Percentiles rank a stretch among this genome's conserved stretches.
Conservation (phyloP, 2,888 invertebrate species). For the Eulithis testata region DNA sequence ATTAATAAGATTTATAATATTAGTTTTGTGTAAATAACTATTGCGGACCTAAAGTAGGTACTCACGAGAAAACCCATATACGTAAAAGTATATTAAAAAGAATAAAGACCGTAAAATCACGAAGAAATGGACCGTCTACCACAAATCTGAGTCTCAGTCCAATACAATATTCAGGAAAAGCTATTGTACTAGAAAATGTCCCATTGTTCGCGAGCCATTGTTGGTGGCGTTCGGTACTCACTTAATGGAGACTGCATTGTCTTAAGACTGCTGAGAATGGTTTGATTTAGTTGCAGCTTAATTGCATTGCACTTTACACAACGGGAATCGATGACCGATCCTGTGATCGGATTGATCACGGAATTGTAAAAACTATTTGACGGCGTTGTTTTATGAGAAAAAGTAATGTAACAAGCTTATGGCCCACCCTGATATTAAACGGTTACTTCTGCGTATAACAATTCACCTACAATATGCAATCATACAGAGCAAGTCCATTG, state of each 20-base stretch:
- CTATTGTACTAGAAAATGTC: constrained; percentile 76
- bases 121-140: constrained; percentile 28
- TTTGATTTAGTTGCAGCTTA: constrained; percentile 35
- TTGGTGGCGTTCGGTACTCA: constrained; percentile 68
- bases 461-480: too few relatives aligned
- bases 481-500: too few relatives aligned
- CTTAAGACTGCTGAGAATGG: constrained; percentile 59
- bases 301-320: constrained; percentile 39
- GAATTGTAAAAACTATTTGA: not conserved
- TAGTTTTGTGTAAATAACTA: too few relatives aligned
- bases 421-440: too few relatives aligned
- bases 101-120: constrained; percentile 5
- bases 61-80: not conserved
- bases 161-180: constrained; percentile 77
- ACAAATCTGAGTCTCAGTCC: constrained; percentile 65
- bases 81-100: not conserved
- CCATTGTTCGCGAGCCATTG: constrained; percentile 74
- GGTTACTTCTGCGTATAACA: too few relatives aligned
- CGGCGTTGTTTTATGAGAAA: too few relatives aligned
- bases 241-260: constrained; percentile 79
- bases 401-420: too few relatives aligned
- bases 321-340: constrained; percentile 18
- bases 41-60: too few relatives aligned
- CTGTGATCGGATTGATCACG: not conserved
- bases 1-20: too few relatives aligned